Percentiles rank a stretch among this genome's conserved stretches.
Conservation (phyloP, 2,888 invertebrate genomes). For the Thelaira solivaga region DNA sequence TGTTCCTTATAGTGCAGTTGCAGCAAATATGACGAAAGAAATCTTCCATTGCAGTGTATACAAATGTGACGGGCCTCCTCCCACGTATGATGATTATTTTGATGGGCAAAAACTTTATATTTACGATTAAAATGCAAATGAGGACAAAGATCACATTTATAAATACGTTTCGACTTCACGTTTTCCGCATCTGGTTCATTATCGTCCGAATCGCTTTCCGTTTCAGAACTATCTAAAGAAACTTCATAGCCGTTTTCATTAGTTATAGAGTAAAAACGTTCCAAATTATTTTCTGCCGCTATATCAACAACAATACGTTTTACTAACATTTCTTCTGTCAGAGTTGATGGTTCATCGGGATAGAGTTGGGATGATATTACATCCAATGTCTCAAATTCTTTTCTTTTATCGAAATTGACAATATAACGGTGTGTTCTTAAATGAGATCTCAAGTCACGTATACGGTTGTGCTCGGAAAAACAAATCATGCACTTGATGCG, state of each 20-base stretch:
- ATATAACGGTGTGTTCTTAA: conserved; percentile 67
- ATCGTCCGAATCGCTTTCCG: conserved; percentile 63
- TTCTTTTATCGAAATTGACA: conserved; percentile 64
- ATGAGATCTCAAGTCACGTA: conserved; percentile 72
- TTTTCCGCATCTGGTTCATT: conserved; percentile 8
- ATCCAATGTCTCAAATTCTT: conserved; percentile 61
- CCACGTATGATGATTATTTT: conserved; percentile 71
- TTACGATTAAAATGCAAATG: conserved; percentile 68
- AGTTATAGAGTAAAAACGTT: conserved; percentile 74
- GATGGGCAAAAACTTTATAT: conserved; percentile 72
- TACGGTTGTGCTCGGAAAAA: conserved; percentile 71
- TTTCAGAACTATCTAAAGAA: conserved; percentile 70
- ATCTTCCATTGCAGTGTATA: conserved; percentile 78
- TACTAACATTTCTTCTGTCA: conserved; percentile 63
- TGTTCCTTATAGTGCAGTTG: conserved; percentile 78
- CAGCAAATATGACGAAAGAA: conserved; percentile 78
- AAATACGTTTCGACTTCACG: conserved; percentile 57
- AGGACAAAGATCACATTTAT: conserved; percentile 70
- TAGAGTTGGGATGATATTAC: conserved; percentile 67
- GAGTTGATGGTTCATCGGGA: conserved; percentile 64
- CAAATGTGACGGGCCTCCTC: conserved; percentile 79
- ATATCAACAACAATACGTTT: conserved; percentile 68
- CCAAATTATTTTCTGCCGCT: conserved; percentile 63
- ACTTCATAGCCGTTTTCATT: conserved; percentile 74
- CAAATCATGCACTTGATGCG: conserved; percentile 76